A percentile compares a stretch with the other conserved stretches of the same genome.
phyloP scores from a whole-genome alignment of 2,888 invertebrate genomes.

The Rutpela maculata region DNA sequence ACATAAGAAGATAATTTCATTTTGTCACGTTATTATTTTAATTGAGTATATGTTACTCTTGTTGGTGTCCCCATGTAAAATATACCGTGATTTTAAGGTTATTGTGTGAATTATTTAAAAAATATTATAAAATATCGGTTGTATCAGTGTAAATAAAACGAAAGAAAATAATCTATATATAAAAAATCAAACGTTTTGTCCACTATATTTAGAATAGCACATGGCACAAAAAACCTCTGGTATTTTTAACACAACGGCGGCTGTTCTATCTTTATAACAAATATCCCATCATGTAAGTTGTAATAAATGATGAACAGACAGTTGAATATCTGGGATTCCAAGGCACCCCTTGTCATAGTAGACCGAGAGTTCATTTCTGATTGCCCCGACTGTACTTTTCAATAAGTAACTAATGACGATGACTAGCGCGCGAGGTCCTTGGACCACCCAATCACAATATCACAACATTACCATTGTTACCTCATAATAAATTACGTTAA shows the following conservation, averaged over 20 bases:
- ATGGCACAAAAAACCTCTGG: conserved; percentile 22
- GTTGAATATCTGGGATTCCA: conserved; percentile 57
- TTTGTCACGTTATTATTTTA: no score
- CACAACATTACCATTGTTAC: conserved; percentile 74
- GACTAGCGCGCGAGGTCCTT: conserved; percentile 64
- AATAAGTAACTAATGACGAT: conserved; percentile 74
- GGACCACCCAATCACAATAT: conserved; percentile 74
- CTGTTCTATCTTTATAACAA: conserved; percentile 49
- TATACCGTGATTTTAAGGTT: not conserved
- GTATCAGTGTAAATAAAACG: not conserved
- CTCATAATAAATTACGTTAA: conserved; percentile 75
- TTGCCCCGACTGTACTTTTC: conserved; percentile 64
- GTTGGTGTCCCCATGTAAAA: not conserved
- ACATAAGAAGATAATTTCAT: no score
- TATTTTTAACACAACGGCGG: conserved; percentile 31
- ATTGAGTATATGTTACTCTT: no score
- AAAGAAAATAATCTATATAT: conserved; percentile 6
- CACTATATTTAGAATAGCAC: conserved; percentile 13
- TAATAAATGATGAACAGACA: conserved; percentile 59
- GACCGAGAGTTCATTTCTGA: conserved; percentile 45
- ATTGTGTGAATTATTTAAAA: not conserved
- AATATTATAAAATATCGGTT: not conserved
- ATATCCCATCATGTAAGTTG: conserved; percentile 53
- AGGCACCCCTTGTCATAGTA: conserved; percentile 50
- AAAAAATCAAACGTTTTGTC: conserved; percentile 11